These are phyloP conservation scores for Pyrochroa serraticornis DNA, from an alignment of 2,888 invertebrate genomes.

Conservation along the genomic window DNA sequence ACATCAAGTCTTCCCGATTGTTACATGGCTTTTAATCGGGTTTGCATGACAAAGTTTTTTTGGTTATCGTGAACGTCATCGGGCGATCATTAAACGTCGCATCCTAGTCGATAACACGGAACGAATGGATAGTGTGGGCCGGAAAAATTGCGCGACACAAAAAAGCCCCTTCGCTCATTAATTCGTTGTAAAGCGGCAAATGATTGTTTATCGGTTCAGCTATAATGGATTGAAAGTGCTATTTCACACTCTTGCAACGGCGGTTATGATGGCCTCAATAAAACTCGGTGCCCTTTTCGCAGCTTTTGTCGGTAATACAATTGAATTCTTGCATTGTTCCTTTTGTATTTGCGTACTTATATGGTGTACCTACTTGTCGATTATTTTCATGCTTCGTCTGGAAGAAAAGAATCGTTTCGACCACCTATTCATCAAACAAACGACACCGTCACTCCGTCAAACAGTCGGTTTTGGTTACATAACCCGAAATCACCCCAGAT, in stretches of 20 bases:
- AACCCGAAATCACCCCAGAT: no score
- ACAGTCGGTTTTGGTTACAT: no score
- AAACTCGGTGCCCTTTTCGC: constrained; percentile 17
- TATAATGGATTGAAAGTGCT: constrained; percentile 20
- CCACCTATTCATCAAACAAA: no score
- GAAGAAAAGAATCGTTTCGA: neutral
- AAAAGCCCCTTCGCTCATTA: constrained; percentile 17
- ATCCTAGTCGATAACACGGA: constrained; percentile 16
- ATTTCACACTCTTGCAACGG: constrained; percentile 23
- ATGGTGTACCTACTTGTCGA: constrained; percentile 12
- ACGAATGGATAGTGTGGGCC: constrained; percentile 17
- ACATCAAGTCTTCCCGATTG: neutral
- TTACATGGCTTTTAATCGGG: constrained; percentile 6
- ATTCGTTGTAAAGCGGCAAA: constrained; percentile 26
- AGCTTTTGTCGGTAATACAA: constrained; percentile 23
- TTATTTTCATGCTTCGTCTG: constrained; percentile 10
- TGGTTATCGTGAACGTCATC: neutral
- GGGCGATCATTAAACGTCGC: no score
- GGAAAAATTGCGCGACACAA: constrained; percentile 18
- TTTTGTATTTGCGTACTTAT: constrained; percentile 17
- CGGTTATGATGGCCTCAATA: constrained; percentile 20
- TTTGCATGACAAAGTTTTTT: constrained; percentile 16
- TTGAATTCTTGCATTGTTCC: constrained; percentile 26
- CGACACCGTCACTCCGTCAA: no score
- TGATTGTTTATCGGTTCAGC: constrained; percentile 11